A percentile compares a stretch with the other conserved stretches of the same genome.
phyloP scores from a whole-genome alignment of 2,113 vertebrate genomes.

The Hucho hucho region DNA sequence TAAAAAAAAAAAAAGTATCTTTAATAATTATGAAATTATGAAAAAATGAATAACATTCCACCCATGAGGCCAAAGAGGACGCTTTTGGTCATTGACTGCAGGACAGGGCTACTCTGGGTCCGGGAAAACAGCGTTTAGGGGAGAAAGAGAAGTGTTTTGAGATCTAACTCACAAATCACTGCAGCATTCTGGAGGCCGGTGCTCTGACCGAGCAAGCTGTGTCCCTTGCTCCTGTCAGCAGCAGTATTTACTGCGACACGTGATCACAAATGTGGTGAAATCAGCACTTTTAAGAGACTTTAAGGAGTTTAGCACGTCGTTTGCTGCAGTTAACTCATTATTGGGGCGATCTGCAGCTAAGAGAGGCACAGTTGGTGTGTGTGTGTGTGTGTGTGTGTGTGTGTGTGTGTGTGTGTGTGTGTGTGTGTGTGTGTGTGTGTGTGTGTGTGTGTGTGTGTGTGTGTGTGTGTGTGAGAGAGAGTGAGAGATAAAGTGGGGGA shows the following conservation, averaged over 20 bases:
- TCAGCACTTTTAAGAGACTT: background rate
- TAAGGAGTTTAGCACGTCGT: background rate
- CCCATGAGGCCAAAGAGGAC: too few species aligned
- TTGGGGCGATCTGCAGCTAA: background rate
- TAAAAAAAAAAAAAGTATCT: too few species aligned
- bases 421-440: too few species aligned
- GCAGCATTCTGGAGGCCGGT: background rate
- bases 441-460: too few species aligned
- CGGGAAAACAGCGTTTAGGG: too few species aligned
- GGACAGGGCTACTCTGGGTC: too few species aligned
- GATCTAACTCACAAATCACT: slow-evolving; percentile 8
- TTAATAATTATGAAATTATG: too few species aligned
- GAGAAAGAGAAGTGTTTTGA: background rate
- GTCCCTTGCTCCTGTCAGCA: slow-evolving; percentile 13
- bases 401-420: background rate
- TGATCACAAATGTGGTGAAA: slow-evolving; percentile 13
- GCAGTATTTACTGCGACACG: background rate
- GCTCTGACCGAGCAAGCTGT: background rate
- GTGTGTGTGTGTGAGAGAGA: too few species aligned
- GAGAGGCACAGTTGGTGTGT: background rate
- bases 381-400: background rate
- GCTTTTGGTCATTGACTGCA: too few species aligned
- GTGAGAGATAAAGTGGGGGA: background rate
- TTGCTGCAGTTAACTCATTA: background rate
- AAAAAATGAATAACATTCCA: too few species aligned